phyloP scores from a whole-genome alignment of 2,888 invertebrate genomes.

The Dysmachus trigonus region DNA sequence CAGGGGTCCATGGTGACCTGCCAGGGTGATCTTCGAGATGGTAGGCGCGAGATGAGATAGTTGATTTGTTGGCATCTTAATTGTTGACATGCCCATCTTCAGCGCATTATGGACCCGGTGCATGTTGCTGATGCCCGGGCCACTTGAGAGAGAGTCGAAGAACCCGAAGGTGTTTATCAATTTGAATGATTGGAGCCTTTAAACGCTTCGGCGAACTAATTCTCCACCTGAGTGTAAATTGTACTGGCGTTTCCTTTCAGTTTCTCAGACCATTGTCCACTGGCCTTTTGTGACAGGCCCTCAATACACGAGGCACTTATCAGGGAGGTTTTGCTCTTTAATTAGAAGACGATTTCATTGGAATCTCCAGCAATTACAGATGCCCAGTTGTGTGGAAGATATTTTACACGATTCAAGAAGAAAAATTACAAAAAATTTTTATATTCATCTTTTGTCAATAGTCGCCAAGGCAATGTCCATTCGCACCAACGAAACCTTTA shows the following conservation, averaged over 20 bases:
- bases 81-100: constrained; percentile 33
- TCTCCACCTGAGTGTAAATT: not conserved
- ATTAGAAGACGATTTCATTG: constrained; percentile 4
- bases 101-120: not conserved
- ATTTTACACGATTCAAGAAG: not conserved
- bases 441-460: not conserved
- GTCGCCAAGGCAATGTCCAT: not conserved
- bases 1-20: not conserved
- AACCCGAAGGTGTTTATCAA: constrained; percentile 44
- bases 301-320: constrained; percentile 5
- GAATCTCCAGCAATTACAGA: not conserved
- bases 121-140: not conserved
- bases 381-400: not conserved
- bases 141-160: not conserved
- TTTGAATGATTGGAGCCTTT: constrained; percentile 46
- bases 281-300: not conserved
- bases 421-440: not conserved
- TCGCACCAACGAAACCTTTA: not conserved
- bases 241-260: constrained; percentile 2
- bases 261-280: not conserved
- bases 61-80: constrained; percentile 42
- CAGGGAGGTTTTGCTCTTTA: not conserved
- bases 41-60: not conserved
- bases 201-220: constrained; percentile 21
- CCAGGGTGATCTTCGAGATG: not conserved